A percentile compares a stretch with the other conserved stretches of the same genome.
Evolutionary conservation across 1,140 invertebrate genomes (phyloP).

Genomic region (Sinonovacula constricta): DNA sequence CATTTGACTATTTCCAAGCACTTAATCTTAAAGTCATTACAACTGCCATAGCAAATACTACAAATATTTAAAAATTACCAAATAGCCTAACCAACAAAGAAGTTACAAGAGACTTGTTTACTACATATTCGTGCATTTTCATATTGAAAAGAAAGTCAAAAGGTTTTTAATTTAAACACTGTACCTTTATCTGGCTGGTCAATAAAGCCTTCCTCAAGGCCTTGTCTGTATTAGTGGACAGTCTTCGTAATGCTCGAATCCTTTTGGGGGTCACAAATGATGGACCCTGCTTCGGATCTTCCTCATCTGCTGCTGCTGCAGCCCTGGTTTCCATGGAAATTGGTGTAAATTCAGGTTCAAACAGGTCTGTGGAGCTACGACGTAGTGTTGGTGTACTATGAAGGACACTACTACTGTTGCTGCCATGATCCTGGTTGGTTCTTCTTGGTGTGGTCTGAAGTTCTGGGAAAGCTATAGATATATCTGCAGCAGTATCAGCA

Average conservation of each 20-base stretch:
- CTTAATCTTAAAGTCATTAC: no score
- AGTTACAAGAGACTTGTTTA: no score
- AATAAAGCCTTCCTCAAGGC: slow-evolving; percentile 50
- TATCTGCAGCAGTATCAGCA: background rate
- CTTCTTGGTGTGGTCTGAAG: background rate
- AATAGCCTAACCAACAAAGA: no score
- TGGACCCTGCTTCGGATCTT: background rate
- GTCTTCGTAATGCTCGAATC: slow-evolving; percentile 49
- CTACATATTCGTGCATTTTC: no score
- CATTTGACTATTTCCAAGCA: no score
- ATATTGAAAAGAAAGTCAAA: no score
- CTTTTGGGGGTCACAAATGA: slow-evolving; percentile 59
- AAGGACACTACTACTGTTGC: slow-evolving; percentile 20
- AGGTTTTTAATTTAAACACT: no score
- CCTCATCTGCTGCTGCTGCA: background rate
- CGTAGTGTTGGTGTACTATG: slow-evolving; percentile 62
- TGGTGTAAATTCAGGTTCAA: slow-evolving; percentile 60
- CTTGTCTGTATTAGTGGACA: slow-evolving; percentile 63
- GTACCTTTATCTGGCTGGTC: slow-evolving; percentile 60
- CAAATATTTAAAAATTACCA: no score
- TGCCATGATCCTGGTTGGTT: background rate
- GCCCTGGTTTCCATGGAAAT: slow-evolving; percentile 38
- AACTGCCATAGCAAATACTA: no score
- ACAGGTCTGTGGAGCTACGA: slow-evolving; percentile 47
- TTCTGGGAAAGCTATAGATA: background rate